Conservation (phyloP, 2,888 invertebrate genomes). For the Malacosoma neustria region DNA sequence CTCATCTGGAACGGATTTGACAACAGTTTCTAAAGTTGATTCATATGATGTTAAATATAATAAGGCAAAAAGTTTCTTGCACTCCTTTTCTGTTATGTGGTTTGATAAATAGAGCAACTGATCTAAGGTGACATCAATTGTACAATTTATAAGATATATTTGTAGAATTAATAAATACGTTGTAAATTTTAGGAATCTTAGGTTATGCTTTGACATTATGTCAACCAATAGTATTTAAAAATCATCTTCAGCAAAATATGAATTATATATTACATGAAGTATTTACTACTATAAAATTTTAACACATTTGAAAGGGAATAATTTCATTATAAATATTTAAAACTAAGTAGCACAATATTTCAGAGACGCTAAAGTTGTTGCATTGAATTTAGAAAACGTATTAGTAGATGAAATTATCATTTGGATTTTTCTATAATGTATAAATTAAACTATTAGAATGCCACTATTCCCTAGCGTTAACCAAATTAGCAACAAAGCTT, state of each 20-base stretch:
- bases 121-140: conserved; percentile 36
- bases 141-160: conserved; percentile 18
- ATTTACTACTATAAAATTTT: neutral
- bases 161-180: neutral
- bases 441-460: no score
- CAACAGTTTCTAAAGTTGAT: conserved; percentile 20
- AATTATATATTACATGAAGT: neutral
- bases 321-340: no score
- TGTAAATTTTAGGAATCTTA: neutral
- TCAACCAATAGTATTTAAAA: neutral
- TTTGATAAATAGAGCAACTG: conserved; percentile 67
- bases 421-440: no score
- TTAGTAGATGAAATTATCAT: no score
- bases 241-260: neutral
- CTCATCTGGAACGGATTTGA: conserved; percentile 58
- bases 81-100: conserved; percentile 72
- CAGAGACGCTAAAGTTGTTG: no score
- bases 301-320: neutral
- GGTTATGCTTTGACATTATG: neutral
- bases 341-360: no score
- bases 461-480: no score
- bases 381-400: no score
- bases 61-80: conserved; percentile 71
- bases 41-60: conserved; percentile 60
- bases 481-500: no score